Base-by-base conservation (phyloP, 1,140 invertebrate species). In the Trichogramma pretiosum region DNA sequence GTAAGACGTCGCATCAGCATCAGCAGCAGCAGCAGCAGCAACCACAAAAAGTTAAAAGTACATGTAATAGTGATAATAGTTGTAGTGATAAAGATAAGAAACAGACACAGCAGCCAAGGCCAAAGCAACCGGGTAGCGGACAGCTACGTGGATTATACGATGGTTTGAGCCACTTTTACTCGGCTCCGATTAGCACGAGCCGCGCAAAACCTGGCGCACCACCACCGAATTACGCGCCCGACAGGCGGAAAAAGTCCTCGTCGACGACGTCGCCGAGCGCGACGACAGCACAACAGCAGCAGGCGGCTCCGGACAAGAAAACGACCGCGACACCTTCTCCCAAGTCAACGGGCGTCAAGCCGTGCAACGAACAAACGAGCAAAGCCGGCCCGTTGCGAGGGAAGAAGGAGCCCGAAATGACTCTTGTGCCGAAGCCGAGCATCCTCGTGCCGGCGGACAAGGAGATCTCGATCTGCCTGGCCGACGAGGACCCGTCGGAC, bases 111-210 rank as follows among this genome's bases (percentile, higher is more conserved):
- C 18, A 33, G 1, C 30, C 16, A 8, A 46, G 28, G 16, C 17
- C 48, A 19, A 24, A 14, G 17, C n/a, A 4, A 43, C 67, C 76
- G 53, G 78, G 79, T 19, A 71, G 74, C 55, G 77, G 79, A 5
- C 83, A 85, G 53, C 62, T 89, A 10, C 83, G 82, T 42, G 82
- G 85, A 17, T 68, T 92, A 1, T 89, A 85, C 68, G 87, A 92
- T 65, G 87, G 87, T 3, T 72, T 92, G 8, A 89, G 87, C 48
- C 87, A 90, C 63, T 81, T 89, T 54, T 92, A 87, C 61, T 81
- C 83, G 30, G 77, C 81, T 19, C 77, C 79, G 7, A 77, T 77
- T 44, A 67, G 80, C 56, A 77, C 77, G 41, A 67, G 80, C 56
- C 59, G 69, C 22, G 60, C 60, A 0, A 62, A 82, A 57, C 62